Conservation (phyloP, 2,888 invertebrate genomes). For the Drosophila phalerata region DNA sequence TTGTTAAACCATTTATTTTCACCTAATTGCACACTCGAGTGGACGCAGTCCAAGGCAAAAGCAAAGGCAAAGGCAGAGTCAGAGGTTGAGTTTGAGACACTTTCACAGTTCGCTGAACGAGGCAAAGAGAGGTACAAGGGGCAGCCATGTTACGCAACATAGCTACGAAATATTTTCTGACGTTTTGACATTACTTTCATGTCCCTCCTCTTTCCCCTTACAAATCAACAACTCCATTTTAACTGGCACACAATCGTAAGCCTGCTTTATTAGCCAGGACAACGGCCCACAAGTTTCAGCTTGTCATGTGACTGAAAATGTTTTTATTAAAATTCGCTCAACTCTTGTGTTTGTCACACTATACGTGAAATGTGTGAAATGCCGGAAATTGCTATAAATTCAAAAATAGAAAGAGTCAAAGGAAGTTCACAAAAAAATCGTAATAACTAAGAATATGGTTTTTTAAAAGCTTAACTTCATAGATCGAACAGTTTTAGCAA, state of each 20-base stretch:
- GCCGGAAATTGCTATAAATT: too few species aligned
- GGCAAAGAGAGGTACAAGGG: neutral
- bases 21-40: slow-evolving; percentile 82
- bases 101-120: slow-evolving; percentile 60
- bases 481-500: too few species aligned
- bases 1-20: slow-evolving; percentile 82
- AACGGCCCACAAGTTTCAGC: slow-evolving; percentile 29
- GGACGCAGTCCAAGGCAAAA: slow-evolving; percentile 41
- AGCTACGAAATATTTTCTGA: slow-evolving; percentile 70
- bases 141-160: slow-evolving; percentile 51
- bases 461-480: too few species aligned
- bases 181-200: slow-evolving; percentile 47
- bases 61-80: neutral
- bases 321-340: slow-evolving; percentile 56
- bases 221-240: slow-evolving; percentile 42
- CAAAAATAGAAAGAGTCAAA: too few species aligned
- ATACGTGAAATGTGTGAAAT: slow-evolving; percentile 43
- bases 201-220: neutral
- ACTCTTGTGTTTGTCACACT: slow-evolving; percentile 63
- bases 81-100: slow-evolving; percentile 24
- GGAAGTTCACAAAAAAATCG: too few species aligned
- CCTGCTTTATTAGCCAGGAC: slow-evolving; percentile 41
- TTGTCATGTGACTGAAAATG: slow-evolving; percentile 49
- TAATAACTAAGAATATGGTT: too few species aligned
- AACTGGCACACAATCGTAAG: slow-evolving; percentile 5